phyloP scores from a whole-genome alignment of 2,888 invertebrate species.

The Sinelater perroti region DNA sequence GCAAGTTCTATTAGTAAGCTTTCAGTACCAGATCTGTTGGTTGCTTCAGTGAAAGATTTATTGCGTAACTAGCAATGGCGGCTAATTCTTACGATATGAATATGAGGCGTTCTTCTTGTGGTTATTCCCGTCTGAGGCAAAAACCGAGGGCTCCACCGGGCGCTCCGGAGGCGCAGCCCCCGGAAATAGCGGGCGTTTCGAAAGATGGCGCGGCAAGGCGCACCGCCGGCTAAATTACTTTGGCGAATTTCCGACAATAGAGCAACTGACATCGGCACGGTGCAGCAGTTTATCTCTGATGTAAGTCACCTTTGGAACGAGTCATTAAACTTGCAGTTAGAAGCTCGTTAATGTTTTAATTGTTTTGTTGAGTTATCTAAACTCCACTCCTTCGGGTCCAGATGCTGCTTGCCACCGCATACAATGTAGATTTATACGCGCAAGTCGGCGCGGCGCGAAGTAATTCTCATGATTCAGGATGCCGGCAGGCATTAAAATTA shows the following conservation, averaged over 20 bases:
- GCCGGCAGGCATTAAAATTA: conserved; percentile 43
- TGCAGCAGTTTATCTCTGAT: conserved; percentile 27
- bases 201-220: too few species aligned
- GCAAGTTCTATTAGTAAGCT: too few species aligned
- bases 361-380: conserved; percentile 57
- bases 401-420: conserved; percentile 47
- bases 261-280: conserved; percentile 6
- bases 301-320: conserved; percentile 54
- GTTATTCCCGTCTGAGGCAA: too few species aligned
- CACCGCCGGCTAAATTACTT: conserved; percentile 5
- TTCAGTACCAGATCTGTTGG: too few species aligned
- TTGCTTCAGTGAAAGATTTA: too few species aligned
- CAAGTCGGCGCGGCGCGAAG: conserved; percentile 46
- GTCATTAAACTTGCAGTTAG: conserved; percentile 58
- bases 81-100: too few species aligned
- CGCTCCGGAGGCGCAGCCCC: too few species aligned
- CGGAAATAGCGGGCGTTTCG: too few species aligned
- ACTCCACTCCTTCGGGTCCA: conserved; percentile 48
- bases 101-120: too few species aligned
- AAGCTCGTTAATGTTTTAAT: conserved; percentile 59
- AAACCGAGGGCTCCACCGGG: too few species aligned
- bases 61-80: too few species aligned
- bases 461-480: conserved; percentile 48
- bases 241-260: conserved; percentile 6
- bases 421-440: conserved; percentile 50